Base-by-base conservation (phyloP, 2,113 vertebrate genomes). In the Notothenia coriiceps region DNA sequence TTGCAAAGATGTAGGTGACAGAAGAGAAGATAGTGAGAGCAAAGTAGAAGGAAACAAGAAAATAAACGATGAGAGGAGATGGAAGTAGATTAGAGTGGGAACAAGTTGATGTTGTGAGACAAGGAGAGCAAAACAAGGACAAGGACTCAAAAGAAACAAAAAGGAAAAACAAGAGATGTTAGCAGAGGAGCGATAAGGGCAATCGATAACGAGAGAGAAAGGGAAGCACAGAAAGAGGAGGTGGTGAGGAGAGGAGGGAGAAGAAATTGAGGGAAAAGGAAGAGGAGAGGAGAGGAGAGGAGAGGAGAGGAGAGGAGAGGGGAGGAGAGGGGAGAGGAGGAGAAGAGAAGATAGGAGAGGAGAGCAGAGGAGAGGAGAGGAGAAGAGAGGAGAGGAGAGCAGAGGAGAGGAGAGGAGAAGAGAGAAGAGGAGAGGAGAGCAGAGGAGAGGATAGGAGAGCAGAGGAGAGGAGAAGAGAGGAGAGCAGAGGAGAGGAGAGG, bases 151-250 rank as follows among this genome's bases (percentile, higher is more conserved):
- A 6, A 46, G 46, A 12, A 10, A 57, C 6, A 50, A 17, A 69
- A 78, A 57, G 20, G 20, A 52, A 7, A 65, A 65, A 60, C 2
- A 56, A 62, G 61, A 40, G 33, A 57, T 63, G 50, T 62, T 52
- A 14, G 25, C 55, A 74, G 17, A 79, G n/a, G 49, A 65, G 22
- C 29, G 79, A 59, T 22, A 10, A 73, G 43, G 63, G 43, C 62
- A 82, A 88, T 80, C 70, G 15, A 84, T 85, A 83, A 22, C 54
- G 25, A 68, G 63, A 59, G 71, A 75, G 60, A 54, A 66, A 40
- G 40, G 61, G 33, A 77, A 69, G 10, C 52, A 55, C 65, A 35
- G 49, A 78, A 73, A 78, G 68, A 72, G n/a, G 61, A 79, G 73
- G 67, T 82, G 81, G 63, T 46, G 40, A 51, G 67, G 55, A 44